A percentile compares a stretch with the other conserved stretches of the same genome.
Evolutionary conservation across 1,140 invertebrate species (phyloP).

Genomic region (Triops longicaudatus): DNA sequence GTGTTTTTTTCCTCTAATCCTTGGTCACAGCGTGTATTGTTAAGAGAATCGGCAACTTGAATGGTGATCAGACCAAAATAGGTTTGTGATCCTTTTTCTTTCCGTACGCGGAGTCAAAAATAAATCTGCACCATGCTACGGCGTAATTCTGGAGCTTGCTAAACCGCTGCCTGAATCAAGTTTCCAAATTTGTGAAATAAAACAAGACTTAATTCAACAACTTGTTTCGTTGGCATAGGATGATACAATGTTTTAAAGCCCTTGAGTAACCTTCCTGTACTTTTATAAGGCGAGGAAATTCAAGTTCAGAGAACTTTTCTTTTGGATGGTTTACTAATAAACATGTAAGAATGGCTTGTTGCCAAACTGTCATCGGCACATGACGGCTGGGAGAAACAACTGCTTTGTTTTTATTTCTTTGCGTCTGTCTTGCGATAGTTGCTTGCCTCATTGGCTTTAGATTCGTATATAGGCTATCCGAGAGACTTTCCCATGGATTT

Average conservation of each 20-base stretch:
- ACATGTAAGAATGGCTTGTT: background rate
- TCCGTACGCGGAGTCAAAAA: too few relatives aligned
- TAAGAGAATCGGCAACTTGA: too few relatives aligned
- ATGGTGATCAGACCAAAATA: too few relatives aligned
- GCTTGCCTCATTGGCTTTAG: background rate
- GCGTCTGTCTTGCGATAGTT: background rate
- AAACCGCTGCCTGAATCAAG: background rate
- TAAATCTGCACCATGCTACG: background rate
- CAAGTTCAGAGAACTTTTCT: background rate
- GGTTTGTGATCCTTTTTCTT: too few relatives aligned
- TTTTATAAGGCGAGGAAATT: background rate
- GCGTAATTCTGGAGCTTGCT: background rate
- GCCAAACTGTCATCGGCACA: background rate
- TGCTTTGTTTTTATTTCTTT: background rate
- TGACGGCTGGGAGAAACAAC: background rate
- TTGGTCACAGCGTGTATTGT: too few relatives aligned
- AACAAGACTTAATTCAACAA: background rate
- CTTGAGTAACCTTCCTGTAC: too few relatives aligned
- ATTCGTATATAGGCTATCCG: background rate
- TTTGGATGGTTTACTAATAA: background rate
- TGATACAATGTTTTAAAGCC: too few relatives aligned
- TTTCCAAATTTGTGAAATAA: background rate
- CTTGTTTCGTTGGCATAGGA: too few relatives aligned
- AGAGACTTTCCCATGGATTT: constrained; percentile 12
- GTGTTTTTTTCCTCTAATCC: too few relatives aligned